Conservation (phyloP, 2,113 vertebrate species). For the Abramis brama region DNA sequence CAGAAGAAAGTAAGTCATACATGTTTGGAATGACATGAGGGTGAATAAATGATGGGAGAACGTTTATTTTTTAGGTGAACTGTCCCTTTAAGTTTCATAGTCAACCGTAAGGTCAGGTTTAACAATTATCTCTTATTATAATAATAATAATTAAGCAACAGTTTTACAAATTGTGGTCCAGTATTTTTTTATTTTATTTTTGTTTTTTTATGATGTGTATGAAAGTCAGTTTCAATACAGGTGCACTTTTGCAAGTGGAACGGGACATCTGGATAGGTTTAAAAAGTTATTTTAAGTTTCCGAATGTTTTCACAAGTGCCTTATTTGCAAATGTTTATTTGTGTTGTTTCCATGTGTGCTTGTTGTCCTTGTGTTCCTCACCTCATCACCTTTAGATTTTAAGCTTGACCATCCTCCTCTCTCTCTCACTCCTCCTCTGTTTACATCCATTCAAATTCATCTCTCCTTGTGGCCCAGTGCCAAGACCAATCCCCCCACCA, state of each 20-base stretch:
- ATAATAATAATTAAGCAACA: background rate
- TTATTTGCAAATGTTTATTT: conserved; percentile 19
- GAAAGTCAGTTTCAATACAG: background rate
- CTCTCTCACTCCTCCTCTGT: conserved; percentile 14
- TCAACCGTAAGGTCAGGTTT: background rate
- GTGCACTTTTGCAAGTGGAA: conserved; percentile 5
- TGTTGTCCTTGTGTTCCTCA: background rate
- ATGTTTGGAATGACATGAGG: background rate
- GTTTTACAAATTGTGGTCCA: conserved; percentile 21
- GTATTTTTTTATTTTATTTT: background rate
- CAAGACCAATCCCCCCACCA: conserved; percentile 18
- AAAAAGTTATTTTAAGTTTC: conserved; percentile 7
- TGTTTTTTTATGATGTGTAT: background rate
- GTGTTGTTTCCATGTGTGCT: background rate
- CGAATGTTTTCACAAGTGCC: conserved; percentile 34
- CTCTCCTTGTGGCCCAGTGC: background rate
- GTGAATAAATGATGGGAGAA: background rate
- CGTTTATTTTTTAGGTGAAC: background rate
- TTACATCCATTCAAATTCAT: conserved; percentile 7
- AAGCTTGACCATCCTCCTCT: background rate
- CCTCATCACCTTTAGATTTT: background rate
- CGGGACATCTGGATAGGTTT: background rate
- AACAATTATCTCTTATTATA: background rate
- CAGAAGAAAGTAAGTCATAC: background rate
- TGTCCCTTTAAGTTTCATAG: background rate